A percentile compares a stretch with the other conserved stretches of the same genome.
phyloP scores from a whole-genome alignment of 2,888 invertebrate species.

The Caenorhabditis doughertyi region DNA sequence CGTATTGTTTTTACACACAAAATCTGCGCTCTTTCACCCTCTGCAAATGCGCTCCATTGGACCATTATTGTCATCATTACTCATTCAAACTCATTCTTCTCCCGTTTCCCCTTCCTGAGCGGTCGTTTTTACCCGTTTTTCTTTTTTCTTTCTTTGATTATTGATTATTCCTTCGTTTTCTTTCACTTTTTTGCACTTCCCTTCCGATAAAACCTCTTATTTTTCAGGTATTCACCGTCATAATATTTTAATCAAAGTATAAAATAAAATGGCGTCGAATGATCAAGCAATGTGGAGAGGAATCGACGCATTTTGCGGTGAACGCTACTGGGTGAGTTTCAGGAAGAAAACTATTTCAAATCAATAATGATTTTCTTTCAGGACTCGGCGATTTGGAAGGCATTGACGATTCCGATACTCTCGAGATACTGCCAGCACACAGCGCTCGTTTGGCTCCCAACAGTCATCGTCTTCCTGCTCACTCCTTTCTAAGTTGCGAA shows the following conservation, averaged over 20 bases:
- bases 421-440: conserved; percentile 95
- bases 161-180: neutral
- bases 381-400: conserved; percentile 88
- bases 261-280: neutral
- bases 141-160: no score
- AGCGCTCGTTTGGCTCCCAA: conserved; percentile 92
- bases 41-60: no score
- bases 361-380: conserved; percentile 84
- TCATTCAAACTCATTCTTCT: no score
- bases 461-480: conserved; percentile 83
- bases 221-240: conserved; percentile 10
- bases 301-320: conserved; percentile 79
- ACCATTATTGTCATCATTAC: no score
- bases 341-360: neutral
- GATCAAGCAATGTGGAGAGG: conserved; percentile 39
- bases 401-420: conserved; percentile 90
- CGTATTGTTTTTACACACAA: no score
- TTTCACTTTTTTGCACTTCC: neutral
- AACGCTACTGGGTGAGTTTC: conserved; percentile 76
- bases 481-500: conserved; percentile 78
- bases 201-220: neutral
- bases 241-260: conserved; percentile 17
- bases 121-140: no score
- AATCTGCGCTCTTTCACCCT: no score
- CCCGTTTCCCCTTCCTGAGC: no score